Evolutionary conservation across 2,888 invertebrate genomes (phyloP), one percentile per base, ranked within the genome.

Genomic region (Amorpha juglandis): DNA sequence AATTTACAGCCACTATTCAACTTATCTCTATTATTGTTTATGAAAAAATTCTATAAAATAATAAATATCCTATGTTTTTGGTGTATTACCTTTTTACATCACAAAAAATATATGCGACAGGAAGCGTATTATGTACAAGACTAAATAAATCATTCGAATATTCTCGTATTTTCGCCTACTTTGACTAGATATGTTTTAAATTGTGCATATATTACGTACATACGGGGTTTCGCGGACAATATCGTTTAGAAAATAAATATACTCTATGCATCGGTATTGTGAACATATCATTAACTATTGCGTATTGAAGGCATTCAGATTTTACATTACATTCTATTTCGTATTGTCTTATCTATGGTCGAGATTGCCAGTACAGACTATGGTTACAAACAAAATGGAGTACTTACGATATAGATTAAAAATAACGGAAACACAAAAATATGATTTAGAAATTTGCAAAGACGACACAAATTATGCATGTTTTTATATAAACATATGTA

Each of bases 301-400:
- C 90, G 79, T 87, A 88, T 78, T 71, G 83, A 92, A 92, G 92
- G 92, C 92, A 91, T 91, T 83, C 79, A 80, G 77, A 82, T 80
- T 81, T 73, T 71, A 70, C 67, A 63, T 77, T 84, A 82, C 78
- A 86, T 79, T 86, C 88, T 92, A 90, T 92, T 88, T 91, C 86
- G 92, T 92, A 92, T 92, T 92, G 92, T 92, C 92, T 91, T 91
- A 91, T 87, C 91, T 91, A 92, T 91, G 91, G 90, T 91, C 91
- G 76, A 89, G 88, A 86, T 88, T 85, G 83, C 73, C 16, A 33
- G 33, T 35, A 47, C 48, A 47, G 48, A 47, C 55, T 58, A 65
- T 38, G 64, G 38, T 67, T 71, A 78, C 58, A 71, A 38, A 52
- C 70, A 70, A 50, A 66, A 58, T 58, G 6, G 38, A 38, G 38